Evolutionary conservation across 2,113 vertebrate genomes (phyloP).

Genomic region (Notiomystis cincta): DNA sequence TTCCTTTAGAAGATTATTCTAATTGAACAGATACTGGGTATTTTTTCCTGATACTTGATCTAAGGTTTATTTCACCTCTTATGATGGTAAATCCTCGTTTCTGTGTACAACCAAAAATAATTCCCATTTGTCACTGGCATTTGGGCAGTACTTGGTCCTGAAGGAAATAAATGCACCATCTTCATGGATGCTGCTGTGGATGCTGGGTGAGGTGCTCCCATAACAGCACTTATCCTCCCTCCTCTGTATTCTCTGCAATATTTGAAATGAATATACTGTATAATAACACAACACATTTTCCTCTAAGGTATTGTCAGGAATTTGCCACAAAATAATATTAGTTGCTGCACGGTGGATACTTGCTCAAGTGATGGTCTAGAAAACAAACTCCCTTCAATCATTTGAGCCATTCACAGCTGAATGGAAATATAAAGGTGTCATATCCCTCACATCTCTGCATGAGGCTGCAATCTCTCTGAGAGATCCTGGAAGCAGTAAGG

Average conservation of each 20-base stretch:
- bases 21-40: not conserved
- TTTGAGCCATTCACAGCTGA: not conserved
- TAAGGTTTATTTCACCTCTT: constrained; percentile 10
- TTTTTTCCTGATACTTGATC: not conserved
- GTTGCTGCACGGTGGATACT: not conserved
- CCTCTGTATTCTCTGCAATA: not conserved
- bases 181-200: not conserved
- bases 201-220: not conserved
- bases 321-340: constrained; percentile 19
- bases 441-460: not conserved
- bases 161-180: not conserved
- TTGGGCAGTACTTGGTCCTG: not conserved
- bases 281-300: not conserved
- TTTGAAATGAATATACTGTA: not conserved
- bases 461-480: not conserved
- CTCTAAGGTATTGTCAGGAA: constrained; percentile 1
- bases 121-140: not conserved
- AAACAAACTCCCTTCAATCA: constrained; percentile 15
- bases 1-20: constrained; percentile 33
- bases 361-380: not conserved
- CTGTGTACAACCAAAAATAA: not conserved
- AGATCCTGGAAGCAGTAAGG: not conserved
- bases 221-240: not conserved
- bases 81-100: not conserved
- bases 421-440: not conserved